Evolutionary conservation across 2,888 invertebrate genomes (phyloP).

Genomic region (Leistus spinibarbis): DNA sequence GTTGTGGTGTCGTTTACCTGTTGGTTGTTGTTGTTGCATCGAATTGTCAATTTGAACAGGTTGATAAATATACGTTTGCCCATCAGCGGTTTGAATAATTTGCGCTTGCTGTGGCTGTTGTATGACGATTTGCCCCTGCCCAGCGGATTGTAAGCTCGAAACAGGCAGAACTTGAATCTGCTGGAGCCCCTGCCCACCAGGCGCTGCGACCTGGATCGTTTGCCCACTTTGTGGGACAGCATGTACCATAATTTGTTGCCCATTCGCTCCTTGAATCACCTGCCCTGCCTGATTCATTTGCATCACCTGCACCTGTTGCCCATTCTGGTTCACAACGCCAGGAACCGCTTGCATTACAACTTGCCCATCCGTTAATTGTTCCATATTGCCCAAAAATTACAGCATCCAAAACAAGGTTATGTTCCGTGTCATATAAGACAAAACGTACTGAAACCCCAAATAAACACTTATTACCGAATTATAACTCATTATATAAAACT

Average conservation of each 20-base stretch:
- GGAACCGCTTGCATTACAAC: constrained; percentile 62
- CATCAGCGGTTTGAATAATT: constrained; percentile 88
- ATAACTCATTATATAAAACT: not conserved
- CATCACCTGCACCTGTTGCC: constrained; percentile 68
- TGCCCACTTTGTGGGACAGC: constrained; percentile 66
- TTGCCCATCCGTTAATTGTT: constrained; percentile 69
- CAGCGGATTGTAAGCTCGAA: constrained; percentile 65
- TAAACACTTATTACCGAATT: not conserved
- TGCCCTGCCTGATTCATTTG: constrained; percentile 64
- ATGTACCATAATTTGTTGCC: constrained; percentile 75
- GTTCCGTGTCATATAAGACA: constrained; percentile 19
- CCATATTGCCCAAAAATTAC: constrained; percentile 56
- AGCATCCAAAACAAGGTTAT: constrained; percentile 20
- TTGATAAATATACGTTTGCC: constrained; percentile 91
- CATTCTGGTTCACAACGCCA: constrained; percentile 57
- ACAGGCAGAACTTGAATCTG: constrained; percentile 78
- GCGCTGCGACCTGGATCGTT: constrained; percentile 68
- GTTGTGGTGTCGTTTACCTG: constrained; percentile 49
- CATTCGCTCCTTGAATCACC: constrained; percentile 69
- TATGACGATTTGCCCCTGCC: constrained; percentile 65
- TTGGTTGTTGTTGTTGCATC: constrained; percentile 66
- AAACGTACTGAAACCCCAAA: constrained; percentile 17
- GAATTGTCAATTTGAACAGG: constrained; percentile 67
- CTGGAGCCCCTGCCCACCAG: constrained; percentile 67
- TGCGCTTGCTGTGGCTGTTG: constrained; percentile 75